Percentiles rank a stretch among this genome's conserved stretches.
Conservation (phyloP, 2,888 invertebrate genomes). For the Rotaria socialis region DNA sequence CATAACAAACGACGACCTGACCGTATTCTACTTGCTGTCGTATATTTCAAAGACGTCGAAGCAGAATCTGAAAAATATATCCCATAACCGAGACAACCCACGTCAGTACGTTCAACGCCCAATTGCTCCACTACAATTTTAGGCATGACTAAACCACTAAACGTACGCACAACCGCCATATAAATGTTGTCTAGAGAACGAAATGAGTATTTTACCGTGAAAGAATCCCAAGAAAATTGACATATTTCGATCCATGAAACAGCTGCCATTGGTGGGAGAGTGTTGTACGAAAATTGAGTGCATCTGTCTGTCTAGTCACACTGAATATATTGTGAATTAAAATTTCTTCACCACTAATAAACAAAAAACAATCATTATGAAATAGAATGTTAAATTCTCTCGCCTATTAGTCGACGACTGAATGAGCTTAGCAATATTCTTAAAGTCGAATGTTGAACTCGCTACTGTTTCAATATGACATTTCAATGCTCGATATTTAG, state of each 20-base stretch:
- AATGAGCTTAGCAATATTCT: neutral
- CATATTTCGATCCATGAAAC: slow-evolving; percentile 54
- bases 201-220: slow-evolving; percentile 50
- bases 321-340: slow-evolving; percentile 50
- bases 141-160: slow-evolving; percentile 50
- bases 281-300: slow-evolving; percentile 50
- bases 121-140: slow-evolving; percentile 38
- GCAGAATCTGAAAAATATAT: slow-evolving; percentile 56
- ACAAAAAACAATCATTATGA: neutral
- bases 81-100: slow-evolving; percentile 57
- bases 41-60: slow-evolving; percentile 37
- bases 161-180: slow-evolving; percentile 45
- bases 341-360: neutral
- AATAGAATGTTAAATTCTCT: neutral
- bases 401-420: slow-evolving; percentile 26
- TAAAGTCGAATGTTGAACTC: neutral
- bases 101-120: slow-evolving; percentile 54
- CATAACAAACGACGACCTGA: slow-evolving; percentile 33
- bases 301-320: slow-evolving; percentile 52
- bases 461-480: slow-evolving; percentile 51
- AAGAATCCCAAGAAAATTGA: slow-evolving; percentile 57
- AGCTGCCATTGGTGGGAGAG: slow-evolving; percentile 50
- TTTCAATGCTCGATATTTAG: slow-evolving; percentile 55
- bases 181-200: neutral
- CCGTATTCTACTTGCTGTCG: neutral